Percentiles rank a stretch among this genome's conserved stretches.
phyloP scores from a whole-genome alignment of 2,113 vertebrate species.

The Saguinus midas region DNA sequence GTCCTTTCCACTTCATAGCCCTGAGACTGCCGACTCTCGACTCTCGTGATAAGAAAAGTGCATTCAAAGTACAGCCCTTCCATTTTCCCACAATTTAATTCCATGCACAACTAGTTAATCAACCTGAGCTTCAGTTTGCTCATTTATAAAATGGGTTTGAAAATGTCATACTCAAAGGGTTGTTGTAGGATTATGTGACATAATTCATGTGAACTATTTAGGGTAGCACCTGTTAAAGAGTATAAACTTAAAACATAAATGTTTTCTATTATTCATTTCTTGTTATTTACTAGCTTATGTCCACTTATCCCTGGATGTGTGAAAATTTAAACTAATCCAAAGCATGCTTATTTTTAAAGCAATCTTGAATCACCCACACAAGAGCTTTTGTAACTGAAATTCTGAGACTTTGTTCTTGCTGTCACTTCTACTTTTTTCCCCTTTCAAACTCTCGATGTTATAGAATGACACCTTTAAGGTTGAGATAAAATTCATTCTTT shows the following conservation, averaged over 20 bases:
- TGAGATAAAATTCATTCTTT: background rate
- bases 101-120: background rate
- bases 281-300: background rate
- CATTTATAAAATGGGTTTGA: background rate
- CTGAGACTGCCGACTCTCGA: fast-evolving
- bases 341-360: background rate
- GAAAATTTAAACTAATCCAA: background rate
- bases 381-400: fast-evolving
- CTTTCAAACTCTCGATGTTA: background rate
- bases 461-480: background rate
- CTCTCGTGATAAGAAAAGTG: fast-evolving
- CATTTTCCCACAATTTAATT: background rate
- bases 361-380: background rate
- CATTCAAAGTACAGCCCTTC: background rate
- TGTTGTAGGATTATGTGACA: background rate
- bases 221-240: background rate
- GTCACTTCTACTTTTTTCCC: background rate
- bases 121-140: background rate
- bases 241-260: background rate
- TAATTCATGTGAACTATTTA: background rate
- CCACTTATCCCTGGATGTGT: background rate
- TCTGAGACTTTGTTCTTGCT: background rate
- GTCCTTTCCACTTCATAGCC: fast-evolving
- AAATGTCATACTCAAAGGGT: background rate
- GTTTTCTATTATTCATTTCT: background rate